Conservation (phyloP, 2,113 vertebrate species). For the Larimichthys crocea region DNA sequence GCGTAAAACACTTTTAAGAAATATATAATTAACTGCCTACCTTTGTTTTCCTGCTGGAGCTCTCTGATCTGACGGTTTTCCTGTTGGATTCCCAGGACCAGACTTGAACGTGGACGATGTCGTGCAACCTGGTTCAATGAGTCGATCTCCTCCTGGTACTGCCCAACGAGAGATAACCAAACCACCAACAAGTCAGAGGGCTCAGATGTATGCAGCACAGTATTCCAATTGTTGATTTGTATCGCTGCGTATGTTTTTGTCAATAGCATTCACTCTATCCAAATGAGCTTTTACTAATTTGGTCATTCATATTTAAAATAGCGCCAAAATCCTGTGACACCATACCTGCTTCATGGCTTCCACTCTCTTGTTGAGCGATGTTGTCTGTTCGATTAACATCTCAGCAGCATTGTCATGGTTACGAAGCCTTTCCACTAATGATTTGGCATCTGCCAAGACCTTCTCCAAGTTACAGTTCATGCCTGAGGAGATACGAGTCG, state of each 20-base stretch:
- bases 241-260: no score
- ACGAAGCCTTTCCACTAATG: constrained; percentile 92
- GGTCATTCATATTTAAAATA: background rate
- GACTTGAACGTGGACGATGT: constrained; percentile 94
- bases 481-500: constrained; percentile 71
- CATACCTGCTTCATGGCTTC: constrained; percentile 98
- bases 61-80: constrained; percentile 98
- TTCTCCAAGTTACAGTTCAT: constrained; percentile 97
- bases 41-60: constrained; percentile 98
- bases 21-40: constrained; percentile 64
- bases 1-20: background rate
- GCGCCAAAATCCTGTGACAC: background rate
- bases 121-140: constrained; percentile 95
- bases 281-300: background rate
- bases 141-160: constrained; percentile 98
- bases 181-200: background rate
- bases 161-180: constrained; percentile 2
- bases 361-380: constrained; percentile 94
- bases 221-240: background rate
- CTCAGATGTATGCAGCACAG: no score
- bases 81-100: constrained; percentile 97
- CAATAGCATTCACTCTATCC: background rate
- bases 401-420: constrained; percentile 97
- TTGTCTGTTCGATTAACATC: constrained; percentile 96
- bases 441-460: constrained; percentile 95